Base-by-base conservation (phyloP, 2,113 vertebrate species). In the Psittacara wagleri region DNA sequence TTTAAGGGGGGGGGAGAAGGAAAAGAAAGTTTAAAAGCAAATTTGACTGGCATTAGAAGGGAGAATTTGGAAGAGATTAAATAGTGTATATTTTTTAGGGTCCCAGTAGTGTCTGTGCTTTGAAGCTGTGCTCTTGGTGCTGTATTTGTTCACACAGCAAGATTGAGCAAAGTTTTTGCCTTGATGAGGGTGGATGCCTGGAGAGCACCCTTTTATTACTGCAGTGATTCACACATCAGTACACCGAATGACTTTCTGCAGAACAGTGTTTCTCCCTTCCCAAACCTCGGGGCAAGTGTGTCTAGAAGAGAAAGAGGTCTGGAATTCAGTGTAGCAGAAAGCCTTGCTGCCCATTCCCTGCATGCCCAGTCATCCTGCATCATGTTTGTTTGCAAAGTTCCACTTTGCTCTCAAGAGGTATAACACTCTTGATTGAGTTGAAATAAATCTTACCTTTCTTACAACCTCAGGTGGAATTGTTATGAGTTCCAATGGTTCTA, bases 191-290 rank as follows among this genome's bases (percentile, higher is more conserved):
- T 83, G 77, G 88, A 43, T 93, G 92, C 88, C 85, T 90, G 92
- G 92, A 92, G 89, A 95, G 55, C 86, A 94, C 80, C 80, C 92
- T 91, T 93, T 96, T 89, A 83, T 96, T 92, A 28, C 94, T 87
- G 95, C 94, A 85, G 86, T 93, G 95, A 95, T 96, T 96, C 95
- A 92, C 94, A 64, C 83, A 80, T 37, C 75, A 81, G 94, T 90
- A 77, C 92, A 79, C 64, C 54, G 43, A 86, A 79, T 90, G 93
- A 88, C 92, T 94, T 95, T 88, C 64, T 91, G 92, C 90, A 94
- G 92, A 55, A 44, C 80, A 94, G 77, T 55, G 55, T 84, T 94
- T 82, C 77, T 96, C 48, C 62, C 74, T 95, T 76, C 86, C 90
- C 86, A 91, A 0, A 91, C 86, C 96, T 90, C 81, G 49, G 92